phyloP scores from a whole-genome alignment of 2,888 invertebrate genomes.

The Noctua janthe region DNA sequence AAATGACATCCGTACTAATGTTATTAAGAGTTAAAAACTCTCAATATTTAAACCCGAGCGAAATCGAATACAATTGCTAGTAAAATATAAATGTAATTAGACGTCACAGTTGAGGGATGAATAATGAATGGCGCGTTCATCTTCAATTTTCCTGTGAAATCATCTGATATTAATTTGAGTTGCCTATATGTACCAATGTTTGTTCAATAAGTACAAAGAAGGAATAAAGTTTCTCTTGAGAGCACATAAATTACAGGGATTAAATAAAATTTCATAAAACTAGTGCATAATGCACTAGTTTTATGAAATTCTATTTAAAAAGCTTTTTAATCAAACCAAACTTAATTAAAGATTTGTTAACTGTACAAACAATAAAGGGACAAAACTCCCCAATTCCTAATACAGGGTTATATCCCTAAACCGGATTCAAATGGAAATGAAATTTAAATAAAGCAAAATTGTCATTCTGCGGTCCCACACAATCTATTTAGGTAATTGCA shows the following conservation, averaged over 20 bases:
- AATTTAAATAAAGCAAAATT: slow-evolving; percentile 61
- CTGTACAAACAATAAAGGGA: slow-evolving; percentile 22
- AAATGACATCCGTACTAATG: not conserved
- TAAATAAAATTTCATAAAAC: not conserved
- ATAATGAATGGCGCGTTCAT: not conserved
- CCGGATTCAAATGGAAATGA: slow-evolving; percentile 51
- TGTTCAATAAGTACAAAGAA: not conserved
- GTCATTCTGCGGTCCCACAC: slow-evolving; percentile 48
- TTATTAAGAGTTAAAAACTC: not conserved
- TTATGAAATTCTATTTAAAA: no score
- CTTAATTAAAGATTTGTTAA: slow-evolving; percentile 15
- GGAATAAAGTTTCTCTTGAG: not conserved
- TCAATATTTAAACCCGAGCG: no score
- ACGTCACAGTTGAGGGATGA: not conserved
- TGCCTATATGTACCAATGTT: not conserved
- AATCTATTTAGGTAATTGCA: slow-evolving; percentile 68
- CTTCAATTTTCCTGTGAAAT: not conserved
- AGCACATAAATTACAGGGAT: not conserved
- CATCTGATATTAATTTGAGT: not conserved
- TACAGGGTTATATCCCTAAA: slow-evolving; percentile 31
- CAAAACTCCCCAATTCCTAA: slow-evolving; percentile 12
- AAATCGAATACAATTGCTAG: no score
- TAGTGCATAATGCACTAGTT: no score
- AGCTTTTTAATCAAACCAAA: not conserved
- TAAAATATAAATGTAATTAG: not conserved